Conservation (phyloP, 2,113 vertebrate species). For the Dipodomys ordii region DNA sequence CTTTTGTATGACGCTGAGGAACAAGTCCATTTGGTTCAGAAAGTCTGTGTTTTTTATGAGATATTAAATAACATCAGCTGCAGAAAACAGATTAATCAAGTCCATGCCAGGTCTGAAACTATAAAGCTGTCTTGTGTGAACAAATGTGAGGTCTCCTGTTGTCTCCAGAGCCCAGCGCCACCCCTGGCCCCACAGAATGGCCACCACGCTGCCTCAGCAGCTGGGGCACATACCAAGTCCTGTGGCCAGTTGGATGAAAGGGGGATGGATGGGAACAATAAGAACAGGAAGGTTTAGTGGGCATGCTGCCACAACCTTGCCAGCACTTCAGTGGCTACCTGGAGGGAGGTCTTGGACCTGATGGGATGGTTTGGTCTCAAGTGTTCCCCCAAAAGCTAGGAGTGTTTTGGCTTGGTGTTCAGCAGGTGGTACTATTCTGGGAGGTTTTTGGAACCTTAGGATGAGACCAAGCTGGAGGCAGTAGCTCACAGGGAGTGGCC, state of each 20-base stretch:
- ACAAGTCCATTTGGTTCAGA: constrained; percentile 48
- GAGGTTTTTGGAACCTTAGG: too few species aligned
- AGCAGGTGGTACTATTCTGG: too few species aligned
- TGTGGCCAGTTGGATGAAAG: not conserved
- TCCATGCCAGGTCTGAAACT: not conserved
- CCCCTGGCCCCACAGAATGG: not conserved
- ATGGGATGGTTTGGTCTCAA: too few species aligned
- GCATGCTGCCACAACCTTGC: not conserved
- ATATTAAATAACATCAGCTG: constrained; percentile 50
- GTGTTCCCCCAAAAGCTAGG: too few species aligned
- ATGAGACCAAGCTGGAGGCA: too few species aligned
- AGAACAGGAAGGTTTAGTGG: not conserved
- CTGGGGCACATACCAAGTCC: not conserved
- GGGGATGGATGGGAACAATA: not conserved
- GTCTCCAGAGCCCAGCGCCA: not conserved
- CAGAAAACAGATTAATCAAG: not conserved
- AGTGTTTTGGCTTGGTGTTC: too few species aligned
- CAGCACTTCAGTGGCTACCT: not conserved
- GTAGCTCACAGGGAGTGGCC: too few species aligned
- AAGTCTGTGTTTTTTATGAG: constrained; percentile 27
- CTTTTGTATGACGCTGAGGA: constrained; percentile 1
- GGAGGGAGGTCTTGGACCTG: not conserved
- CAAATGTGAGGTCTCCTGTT: not conserved
- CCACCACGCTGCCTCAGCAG: not conserved
- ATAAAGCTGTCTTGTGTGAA: constrained; percentile 9